Percentiles rank a stretch among this genome's conserved stretches.
Evolutionary conservation across 2,113 vertebrate genomes (phyloP).

Genomic region (Phalacrocorax pelagicus): DNA sequence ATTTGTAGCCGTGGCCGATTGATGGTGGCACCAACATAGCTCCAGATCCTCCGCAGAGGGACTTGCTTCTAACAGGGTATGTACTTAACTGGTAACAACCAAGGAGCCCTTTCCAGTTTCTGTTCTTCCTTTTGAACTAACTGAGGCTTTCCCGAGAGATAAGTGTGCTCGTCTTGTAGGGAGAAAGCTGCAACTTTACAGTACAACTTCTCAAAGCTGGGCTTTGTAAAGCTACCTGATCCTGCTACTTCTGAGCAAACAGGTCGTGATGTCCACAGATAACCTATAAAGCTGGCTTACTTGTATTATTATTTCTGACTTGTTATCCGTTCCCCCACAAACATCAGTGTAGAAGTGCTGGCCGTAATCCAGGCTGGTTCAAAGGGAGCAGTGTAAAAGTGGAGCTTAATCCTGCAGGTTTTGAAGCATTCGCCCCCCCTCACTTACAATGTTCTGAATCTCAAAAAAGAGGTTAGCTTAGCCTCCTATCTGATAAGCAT

Average conservation of each 20-base stretch:
- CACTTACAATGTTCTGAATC: neutral
- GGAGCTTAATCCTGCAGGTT: neutral
- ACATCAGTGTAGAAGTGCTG: neutral
- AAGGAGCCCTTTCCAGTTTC: neutral
- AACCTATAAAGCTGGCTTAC: neutral
- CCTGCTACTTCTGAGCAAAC: neutral
- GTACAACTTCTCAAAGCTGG: neutral
- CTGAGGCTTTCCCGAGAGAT: neutral
- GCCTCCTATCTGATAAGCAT: neutral
- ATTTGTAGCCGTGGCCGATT: constrained; percentile 88
- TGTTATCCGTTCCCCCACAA: neutral
- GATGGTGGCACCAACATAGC: constrained; percentile 89
- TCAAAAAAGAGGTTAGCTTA: neutral
- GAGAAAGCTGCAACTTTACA: neutral
- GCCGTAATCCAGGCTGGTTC: neutral
- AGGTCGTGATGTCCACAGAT: neutral
- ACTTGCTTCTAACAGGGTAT: constrained; percentile 95
- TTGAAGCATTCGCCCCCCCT: neutral
- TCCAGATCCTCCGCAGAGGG: constrained; percentile 90
- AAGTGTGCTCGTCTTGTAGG: neutral
- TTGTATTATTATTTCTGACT: neutral
- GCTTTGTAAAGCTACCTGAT: neutral
- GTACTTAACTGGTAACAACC: constrained; percentile 3
- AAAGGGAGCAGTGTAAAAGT: neutral
- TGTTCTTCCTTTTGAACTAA: neutral